Percentiles rank a stretch among this genome's conserved stretches.
Conservation (phyloP, 1,140 invertebrate genomes). For the Cotesia chilonis region DNA sequence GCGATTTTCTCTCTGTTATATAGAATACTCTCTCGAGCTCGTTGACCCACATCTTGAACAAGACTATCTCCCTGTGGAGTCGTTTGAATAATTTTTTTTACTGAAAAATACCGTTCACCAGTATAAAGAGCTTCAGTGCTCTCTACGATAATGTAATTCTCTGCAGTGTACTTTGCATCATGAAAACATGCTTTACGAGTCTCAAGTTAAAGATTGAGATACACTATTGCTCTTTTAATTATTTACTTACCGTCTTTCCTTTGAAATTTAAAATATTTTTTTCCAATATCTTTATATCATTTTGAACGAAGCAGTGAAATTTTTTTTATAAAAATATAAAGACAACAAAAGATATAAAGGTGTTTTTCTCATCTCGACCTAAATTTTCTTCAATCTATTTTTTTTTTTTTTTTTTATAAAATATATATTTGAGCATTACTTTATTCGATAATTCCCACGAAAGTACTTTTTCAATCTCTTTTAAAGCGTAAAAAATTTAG, state of each 20-base stretch:
- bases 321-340: neutral
- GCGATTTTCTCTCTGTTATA: constrained; percentile 1
- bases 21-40: constrained; percentile 5
- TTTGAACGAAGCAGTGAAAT: neutral
- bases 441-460: constrained; percentile 16
- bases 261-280: no score
- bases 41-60: constrained; percentile 31
- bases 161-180: constrained; percentile 20
- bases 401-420: neutral
- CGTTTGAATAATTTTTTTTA: constrained; percentile 34
- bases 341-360: no score
- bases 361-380: constrained; percentile 16
- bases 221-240: constrained; percentile 16
- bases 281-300: neutral
- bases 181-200: constrained; percentile 16
- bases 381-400: constrained; percentile 13
- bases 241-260: constrained; percentile 1
- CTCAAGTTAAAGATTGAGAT: constrained; percentile 8
- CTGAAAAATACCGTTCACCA: constrained; percentile 20
- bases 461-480: constrained; percentile 3
- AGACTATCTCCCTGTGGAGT: constrained; percentile 26
- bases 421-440: neutral
- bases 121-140: constrained; percentile 23
- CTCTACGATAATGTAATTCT: constrained; percentile 25
- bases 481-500: neutral